Percentiles rank a stretch among this genome's conserved stretches.
These are phyloP conservation scores for Manis crassicaudata DNA, from an alignment of 2,797 vertebrate species.

Conservation along the genomic window DNA sequence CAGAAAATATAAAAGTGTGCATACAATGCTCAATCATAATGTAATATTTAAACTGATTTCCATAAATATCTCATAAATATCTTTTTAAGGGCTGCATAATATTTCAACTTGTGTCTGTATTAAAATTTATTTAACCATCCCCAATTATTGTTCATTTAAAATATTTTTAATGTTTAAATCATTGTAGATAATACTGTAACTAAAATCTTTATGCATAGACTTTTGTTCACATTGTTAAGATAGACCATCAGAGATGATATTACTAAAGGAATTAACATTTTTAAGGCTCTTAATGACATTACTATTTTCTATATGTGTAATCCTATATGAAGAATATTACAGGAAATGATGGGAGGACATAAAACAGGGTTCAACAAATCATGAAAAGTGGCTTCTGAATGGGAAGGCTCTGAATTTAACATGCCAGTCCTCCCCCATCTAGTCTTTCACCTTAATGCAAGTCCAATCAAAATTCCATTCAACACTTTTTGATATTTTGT, in stretches of 20 bases:
- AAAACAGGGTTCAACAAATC: not conserved
- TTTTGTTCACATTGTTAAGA: not conserved
- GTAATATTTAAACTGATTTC: not conserved
- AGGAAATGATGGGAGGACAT: no score
- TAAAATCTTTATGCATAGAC: not conserved
- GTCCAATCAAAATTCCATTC: not conserved
- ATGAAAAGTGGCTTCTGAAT: no score
- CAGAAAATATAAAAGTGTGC: not conserved
- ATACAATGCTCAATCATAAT: not conserved
- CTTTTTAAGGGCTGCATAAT: slow-evolving; percentile 46
- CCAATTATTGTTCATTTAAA: not conserved
- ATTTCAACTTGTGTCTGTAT: not conserved
- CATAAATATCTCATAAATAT: not conserved
- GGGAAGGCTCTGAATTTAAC: not conserved
- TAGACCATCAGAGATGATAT: not conserved
- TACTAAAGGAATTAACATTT: not conserved
- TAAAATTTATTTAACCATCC: not conserved
- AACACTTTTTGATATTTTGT: not conserved
- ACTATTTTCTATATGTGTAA: not conserved
- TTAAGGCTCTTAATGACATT: not conserved
- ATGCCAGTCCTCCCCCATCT: not conserved
- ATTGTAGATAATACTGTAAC: not conserved
- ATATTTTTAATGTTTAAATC: no score
- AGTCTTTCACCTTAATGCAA: not conserved
- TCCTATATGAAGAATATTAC: not conserved